phyloP scores from a whole-genome alignment of 2,888 invertebrate species.

The Nebria brevicollis region DNA sequence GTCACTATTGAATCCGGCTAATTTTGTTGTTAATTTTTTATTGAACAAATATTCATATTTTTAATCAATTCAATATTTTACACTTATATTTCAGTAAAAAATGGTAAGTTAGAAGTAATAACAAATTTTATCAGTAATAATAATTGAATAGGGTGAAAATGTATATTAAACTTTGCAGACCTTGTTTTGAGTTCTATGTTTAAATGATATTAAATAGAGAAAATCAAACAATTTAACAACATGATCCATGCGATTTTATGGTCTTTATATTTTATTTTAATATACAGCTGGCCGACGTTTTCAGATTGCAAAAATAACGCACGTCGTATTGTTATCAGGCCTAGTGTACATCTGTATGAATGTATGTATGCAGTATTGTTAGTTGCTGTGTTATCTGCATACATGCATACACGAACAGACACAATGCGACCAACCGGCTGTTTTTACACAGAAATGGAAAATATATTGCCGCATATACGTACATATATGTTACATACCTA shows the following conservation, averaged over 20 bases:
- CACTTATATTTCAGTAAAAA: too few species aligned
- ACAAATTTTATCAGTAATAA: too few species aligned
- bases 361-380: conserved; percentile 11
- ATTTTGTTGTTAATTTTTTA: background rate
- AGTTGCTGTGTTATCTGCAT: conserved; percentile 32
- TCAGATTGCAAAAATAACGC: conserved; percentile 45
- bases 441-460: conserved; percentile 13
- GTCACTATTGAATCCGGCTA: background rate
- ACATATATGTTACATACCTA: conserved; percentile 2
- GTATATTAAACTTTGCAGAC: too few species aligned
- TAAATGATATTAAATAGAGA: background rate
- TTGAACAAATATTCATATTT: background rate
- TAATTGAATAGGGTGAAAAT: too few species aligned
- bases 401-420: conserved; percentile 38
- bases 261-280: conserved; percentile 11
- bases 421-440: conserved; percentile 23
- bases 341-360: background rate
- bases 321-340: conserved; percentile 43
- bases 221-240: background rate
- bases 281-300: conserved; percentile 38
- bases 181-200: too few species aligned
- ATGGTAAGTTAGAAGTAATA: too few species aligned
- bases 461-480: conserved; percentile 4
- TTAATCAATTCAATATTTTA: too few species aligned
- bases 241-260: background rate